phyloP scores from a whole-genome alignment of 2,888 invertebrate genomes.

The Morpho deidamia region DNA sequence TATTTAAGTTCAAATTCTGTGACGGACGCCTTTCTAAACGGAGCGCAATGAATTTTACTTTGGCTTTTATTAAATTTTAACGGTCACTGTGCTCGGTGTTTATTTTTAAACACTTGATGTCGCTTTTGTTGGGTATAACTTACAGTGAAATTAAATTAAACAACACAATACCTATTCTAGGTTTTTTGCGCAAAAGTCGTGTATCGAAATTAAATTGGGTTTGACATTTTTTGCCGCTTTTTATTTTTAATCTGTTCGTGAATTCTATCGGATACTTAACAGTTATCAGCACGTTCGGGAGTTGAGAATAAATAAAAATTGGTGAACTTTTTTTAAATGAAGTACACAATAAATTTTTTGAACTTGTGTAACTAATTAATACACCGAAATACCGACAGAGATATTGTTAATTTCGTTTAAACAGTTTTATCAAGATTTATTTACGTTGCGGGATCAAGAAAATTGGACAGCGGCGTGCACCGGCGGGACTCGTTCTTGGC shows the following conservation, averaged over 20 bases:
- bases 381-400: neutral
- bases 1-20: conserved; percentile 67
- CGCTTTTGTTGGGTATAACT: conserved; percentile 2
- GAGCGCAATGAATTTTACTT: conserved; percentile 13
- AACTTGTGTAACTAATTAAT: neutral
- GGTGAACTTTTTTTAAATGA: too few species aligned
- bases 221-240: neutral
- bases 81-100: conserved; percentile 1
- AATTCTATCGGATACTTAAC: too few species aligned
- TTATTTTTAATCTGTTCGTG: neutral
- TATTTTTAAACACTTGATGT: conserved; percentile 1
- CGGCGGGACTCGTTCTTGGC: conserved; percentile 55
- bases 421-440: conserved; percentile 3
- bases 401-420: neutral
- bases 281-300: too few species aligned
- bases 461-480: neutral
- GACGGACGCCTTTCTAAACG: conserved; percentile 56
- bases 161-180: neutral
- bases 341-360: neutral
- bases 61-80: conserved; percentile 14
- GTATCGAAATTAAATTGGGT: neutral
- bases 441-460: neutral
- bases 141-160: conserved; percentile 6
- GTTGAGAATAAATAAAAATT: too few species aligned
- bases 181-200: neutral